phyloP scores from a whole-genome alignment of 2,797 vertebrate species.

The Limosa lapponica region DNA sequence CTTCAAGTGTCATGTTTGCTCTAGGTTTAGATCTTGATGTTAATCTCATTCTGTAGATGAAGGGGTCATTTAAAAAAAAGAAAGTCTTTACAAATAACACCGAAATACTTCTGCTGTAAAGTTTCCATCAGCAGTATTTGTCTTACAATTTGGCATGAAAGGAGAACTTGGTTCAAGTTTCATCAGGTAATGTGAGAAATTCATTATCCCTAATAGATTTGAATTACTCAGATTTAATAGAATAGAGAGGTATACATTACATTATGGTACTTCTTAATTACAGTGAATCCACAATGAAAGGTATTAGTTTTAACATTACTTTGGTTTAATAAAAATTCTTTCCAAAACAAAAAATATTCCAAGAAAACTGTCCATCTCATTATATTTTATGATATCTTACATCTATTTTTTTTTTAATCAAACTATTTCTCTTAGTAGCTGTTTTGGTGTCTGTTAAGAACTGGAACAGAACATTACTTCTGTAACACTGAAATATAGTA shows the following conservation, averaged over 20 bases:
- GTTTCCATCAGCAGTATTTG: conserved; percentile 31
- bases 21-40: conserved; percentile 47
- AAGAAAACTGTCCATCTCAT: background rate
- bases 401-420: background rate
- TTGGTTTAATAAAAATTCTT: background rate
- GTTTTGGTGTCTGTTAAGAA: background rate
- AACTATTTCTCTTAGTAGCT: background rate
- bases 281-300: background rate
- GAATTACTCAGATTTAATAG: background rate
- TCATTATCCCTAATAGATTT: background rate
- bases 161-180: background rate
- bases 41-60: conserved; percentile 5
- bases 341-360: background rate
- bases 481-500: background rate
- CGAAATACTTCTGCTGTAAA: conserved; percentile 21
- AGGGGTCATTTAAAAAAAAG: background rate
- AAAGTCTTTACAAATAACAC: conserved; percentile 38
- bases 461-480: background rate
- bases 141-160: conserved; percentile 1
- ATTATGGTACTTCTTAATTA: background rate
- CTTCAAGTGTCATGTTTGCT: conserved; percentile 53
- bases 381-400: background rate
- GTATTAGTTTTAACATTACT: background rate
- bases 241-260: background rate
- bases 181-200: background rate